A percentile compares a stretch with the other conserved stretches of the same genome.
These are phyloP conservation scores for Terrapene triunguis DNA, from an alignment of 2,113 vertebrate genomes.

Conservation along the genomic window DNA sequence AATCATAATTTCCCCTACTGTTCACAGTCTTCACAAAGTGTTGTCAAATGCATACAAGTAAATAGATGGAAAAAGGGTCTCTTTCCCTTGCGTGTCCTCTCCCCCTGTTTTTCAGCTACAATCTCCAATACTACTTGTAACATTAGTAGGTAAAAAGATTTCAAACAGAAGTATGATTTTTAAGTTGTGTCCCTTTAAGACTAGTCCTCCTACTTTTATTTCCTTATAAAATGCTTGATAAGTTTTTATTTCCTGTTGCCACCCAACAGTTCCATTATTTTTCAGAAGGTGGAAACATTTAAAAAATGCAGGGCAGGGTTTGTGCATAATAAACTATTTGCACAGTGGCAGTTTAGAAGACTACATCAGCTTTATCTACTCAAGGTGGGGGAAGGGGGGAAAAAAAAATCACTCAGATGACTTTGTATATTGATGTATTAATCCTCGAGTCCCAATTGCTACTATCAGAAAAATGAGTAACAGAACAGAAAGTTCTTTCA, in stretches of 20 bases:
- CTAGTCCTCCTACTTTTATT: neutral
- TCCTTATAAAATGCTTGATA: neutral
- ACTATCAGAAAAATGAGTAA: too few species aligned
- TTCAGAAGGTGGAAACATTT: rapidly evolving
- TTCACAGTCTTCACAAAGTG: neutral
- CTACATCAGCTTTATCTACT: rapidly evolving
- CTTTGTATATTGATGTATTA: neutral
- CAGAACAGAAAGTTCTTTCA: too few species aligned
- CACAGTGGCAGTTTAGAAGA: neutral
- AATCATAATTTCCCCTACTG: neutral
- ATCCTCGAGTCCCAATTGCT: neutral
- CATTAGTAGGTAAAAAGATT: neutral
- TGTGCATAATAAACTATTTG: neutral
- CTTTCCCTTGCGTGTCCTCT: neutral
- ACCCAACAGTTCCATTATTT: neutral
- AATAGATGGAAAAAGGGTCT: neutral
- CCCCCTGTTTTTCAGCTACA: too few species aligned
- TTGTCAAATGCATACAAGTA: neutral
- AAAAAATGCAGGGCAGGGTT: rapidly evolving
- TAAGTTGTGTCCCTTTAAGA: neutral
- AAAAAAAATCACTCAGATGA: rapidly evolving
- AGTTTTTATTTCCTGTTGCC: neutral
- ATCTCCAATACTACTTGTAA: neutral
- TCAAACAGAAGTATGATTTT: neutral
- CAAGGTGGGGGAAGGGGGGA: too few species aligned